These are phyloP conservation scores for Poicephalus meyeri DNA, from an alignment of 2,113 vertebrate species.

Conservation along the genomic window DNA sequence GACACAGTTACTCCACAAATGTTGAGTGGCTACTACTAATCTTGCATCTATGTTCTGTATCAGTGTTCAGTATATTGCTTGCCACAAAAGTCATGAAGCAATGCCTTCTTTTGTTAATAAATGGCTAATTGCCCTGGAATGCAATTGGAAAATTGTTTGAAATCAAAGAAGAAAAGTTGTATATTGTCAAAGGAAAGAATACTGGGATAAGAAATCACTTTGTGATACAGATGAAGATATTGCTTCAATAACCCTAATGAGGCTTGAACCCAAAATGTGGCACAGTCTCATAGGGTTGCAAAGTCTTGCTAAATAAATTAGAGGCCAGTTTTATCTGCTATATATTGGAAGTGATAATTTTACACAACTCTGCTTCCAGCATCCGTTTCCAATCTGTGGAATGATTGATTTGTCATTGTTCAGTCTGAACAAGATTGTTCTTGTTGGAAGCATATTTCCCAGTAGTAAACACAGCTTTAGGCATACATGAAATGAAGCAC, in stretches of 20 bases:
- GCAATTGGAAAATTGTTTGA: neutral
- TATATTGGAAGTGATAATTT: neutral
- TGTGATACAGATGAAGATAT: neutral
- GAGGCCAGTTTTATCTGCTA: neutral
- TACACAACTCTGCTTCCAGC: neutral
- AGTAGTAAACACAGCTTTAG: neutral
- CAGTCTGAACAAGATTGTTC: neutral
- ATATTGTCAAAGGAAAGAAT: neutral
- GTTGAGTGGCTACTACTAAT: neutral
- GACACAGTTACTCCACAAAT: neutral
- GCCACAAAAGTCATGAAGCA: neutral
- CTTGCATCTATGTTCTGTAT: neutral
- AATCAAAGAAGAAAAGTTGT: neutral
- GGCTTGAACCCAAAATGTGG: neutral
- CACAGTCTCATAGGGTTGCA: neutral
- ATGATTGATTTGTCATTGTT: conserved; percentile 36
- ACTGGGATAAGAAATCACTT: neutral
- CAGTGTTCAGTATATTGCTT: neutral
- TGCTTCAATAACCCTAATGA: neutral
- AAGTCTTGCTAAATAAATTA: neutral
- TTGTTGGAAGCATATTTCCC: neutral
- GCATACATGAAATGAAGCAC: conserved; percentile 2
- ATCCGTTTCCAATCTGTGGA: neutral
- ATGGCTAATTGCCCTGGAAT: neutral
- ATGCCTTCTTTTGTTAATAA: neutral